These are phyloP conservation scores for Xiphias gladius DNA, from an alignment of 2,113 vertebrate genomes.

Conservation along the genomic window DNA sequence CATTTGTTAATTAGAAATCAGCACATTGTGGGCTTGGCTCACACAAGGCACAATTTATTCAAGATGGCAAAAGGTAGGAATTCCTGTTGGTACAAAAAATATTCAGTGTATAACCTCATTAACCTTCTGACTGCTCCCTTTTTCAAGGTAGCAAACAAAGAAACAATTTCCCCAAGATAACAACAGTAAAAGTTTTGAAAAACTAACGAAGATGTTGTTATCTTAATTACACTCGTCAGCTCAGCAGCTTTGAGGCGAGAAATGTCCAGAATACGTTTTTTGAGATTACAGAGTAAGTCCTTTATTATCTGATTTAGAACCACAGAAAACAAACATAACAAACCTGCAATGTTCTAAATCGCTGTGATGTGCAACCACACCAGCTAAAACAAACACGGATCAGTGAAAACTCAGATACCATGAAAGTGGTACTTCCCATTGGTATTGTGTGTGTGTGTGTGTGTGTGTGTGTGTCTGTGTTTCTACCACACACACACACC, in stretches of 20 bases:
- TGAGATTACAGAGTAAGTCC: slow-evolving; percentile 36
- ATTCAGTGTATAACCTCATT: slow-evolving; percentile 6
- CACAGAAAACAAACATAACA: slow-evolving; percentile 28
- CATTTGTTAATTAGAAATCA: background rate
- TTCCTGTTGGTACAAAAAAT: slow-evolving; percentile 11
- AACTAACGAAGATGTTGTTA: slow-evolving; percentile 36
- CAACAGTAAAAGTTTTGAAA: background rate
- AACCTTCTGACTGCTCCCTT: background rate
- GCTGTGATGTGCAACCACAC: slow-evolving; percentile 21
- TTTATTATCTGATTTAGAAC: slow-evolving; percentile 63
- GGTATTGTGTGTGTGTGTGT: background rate
- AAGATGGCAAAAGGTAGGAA: background rate
- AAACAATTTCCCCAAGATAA: slow-evolving; percentile 2
- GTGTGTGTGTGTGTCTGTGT: background rate
- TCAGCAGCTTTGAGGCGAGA: slow-evolving; percentile 53
- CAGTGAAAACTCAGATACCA: slow-evolving; percentile 39
- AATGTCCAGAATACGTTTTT: slow-evolving; percentile 34
- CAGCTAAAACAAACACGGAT: slow-evolving; percentile 50
- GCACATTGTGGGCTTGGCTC: background rate
- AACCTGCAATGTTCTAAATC: slow-evolving; percentile 40
- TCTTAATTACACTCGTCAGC: slow-evolving; percentile 33
- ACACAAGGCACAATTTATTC: background rate
- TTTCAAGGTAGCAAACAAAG: slow-evolving; percentile 12
- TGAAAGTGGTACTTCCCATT: background rate
- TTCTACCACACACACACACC: background rate